phyloP scores from a whole-genome alignment of 1,140 invertebrate species.

The Aphelinus certus region DNA sequence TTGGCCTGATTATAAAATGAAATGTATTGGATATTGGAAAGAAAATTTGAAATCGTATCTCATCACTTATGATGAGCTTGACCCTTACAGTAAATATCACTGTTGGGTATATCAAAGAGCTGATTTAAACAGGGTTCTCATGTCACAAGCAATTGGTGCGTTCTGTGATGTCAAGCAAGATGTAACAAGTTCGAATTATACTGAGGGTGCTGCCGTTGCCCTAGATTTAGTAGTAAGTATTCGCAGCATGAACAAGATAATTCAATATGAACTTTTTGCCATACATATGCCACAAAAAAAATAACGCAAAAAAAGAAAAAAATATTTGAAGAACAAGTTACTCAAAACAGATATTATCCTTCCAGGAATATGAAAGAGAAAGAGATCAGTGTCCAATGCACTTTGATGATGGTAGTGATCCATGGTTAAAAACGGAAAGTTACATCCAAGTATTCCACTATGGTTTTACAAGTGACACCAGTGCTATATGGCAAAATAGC shows the following conservation, averaged over 20 bases:
- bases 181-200: constrained; percentile 86
- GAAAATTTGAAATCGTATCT: constrained; percentile 97
- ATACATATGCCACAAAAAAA: too few relatives aligned
- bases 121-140: constrained; percentile 88
- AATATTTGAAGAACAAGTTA: constrained; percentile 10
- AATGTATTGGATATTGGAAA: constrained; percentile 98
- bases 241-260: too few relatives aligned
- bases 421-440: constrained; percentile 80
- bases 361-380: constrained; percentile 66
- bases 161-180: constrained; percentile 92
- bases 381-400: constrained; percentile 94
- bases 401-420: constrained; percentile 91
- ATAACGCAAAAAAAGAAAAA: not conserved
- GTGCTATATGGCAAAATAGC: not conserved
- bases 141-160: constrained; percentile 91
- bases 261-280: constrained; percentile 18
- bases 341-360: constrained; percentile 41
- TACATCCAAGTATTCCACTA: constrained; percentile 76
- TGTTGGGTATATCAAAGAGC: constrained; percentile 98
- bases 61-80: constrained; percentile 95
- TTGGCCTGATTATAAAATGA: constrained; percentile 95
- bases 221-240: constrained; percentile 83
- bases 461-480: constrained; percentile 28
- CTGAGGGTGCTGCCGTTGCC: constrained; percentile 90
- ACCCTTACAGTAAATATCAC: constrained; percentile 94